Percentiles rank a stretch among this genome's conserved stretches.
Conservation (phyloP, 2,888 invertebrate species). For the Hypselothyrea guttata region DNA sequence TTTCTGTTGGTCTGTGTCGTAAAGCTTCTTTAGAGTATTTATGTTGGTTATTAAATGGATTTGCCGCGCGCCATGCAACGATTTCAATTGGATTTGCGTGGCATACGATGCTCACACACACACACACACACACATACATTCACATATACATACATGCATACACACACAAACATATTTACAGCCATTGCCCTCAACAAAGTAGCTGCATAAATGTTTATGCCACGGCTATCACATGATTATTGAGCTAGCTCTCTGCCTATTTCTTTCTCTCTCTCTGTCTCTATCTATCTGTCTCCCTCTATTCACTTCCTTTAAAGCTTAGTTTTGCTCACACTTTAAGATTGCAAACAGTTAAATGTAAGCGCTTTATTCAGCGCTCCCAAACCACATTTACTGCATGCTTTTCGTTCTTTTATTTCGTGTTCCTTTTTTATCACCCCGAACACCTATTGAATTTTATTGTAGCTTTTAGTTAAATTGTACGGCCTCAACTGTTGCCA, state of each 20-base stretch:
- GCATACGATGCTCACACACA: conserved; percentile 34
- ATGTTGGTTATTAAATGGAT: conserved; percentile 77
- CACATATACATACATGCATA: conserved; percentile 3
- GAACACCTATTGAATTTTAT: conserved; percentile 70
- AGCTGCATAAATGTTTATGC: conserved; percentile 65
- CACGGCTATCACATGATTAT: conserved; percentile 57
- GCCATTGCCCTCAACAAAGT: conserved; percentile 30
- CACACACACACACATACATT: background rate
- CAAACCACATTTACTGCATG: background rate
- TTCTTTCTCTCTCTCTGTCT: conserved; percentile 1
- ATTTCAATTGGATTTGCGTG: conserved; percentile 74
- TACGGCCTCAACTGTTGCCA: conserved; percentile 53
- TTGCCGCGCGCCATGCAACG: conserved; percentile 61
- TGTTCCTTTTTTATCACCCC: conserved; percentile 1
- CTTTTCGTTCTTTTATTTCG: too few species aligned
- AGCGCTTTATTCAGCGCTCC: conserved; percentile 49
- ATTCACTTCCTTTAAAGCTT: too few species aligned
- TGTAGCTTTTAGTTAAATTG: conserved; percentile 72
- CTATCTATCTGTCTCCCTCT: conserved; percentile 4
- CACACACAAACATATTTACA: background rate
- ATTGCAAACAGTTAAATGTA: conserved; percentile 24
- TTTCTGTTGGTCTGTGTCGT: conserved; percentile 56
- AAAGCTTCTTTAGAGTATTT: conserved; percentile 72
- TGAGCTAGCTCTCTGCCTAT: conserved; percentile 14
- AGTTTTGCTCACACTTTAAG: background rate